phyloP scores from a whole-genome alignment of 2,797 vertebrate species.

The Pagetopsis macropterus region DNA sequence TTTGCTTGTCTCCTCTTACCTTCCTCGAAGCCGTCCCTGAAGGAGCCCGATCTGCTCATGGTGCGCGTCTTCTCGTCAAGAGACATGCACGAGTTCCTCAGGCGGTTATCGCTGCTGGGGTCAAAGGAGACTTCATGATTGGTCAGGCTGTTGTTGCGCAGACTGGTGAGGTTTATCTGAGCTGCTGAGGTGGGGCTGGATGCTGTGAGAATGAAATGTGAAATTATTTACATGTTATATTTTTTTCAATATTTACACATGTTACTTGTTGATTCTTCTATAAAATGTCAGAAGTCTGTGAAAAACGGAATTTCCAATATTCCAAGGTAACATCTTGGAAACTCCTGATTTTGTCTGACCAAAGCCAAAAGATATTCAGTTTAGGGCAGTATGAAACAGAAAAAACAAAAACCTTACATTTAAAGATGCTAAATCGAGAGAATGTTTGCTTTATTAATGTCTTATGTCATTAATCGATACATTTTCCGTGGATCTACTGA shows the following conservation, averaged over 20 bases:
- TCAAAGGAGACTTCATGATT: conserved; percentile 90
- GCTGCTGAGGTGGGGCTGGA: conserved; percentile 90
- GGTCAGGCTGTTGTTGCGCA: conserved; percentile 93
- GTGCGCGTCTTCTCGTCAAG: conserved; percentile 95
- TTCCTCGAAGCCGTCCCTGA: conserved; percentile 97
- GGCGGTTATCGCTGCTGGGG: conserved; percentile 87
- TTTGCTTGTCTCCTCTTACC: conserved; percentile 81
- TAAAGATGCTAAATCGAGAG: not conserved
- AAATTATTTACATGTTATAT: not conserved
- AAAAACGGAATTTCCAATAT: not conserved
- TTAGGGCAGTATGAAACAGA: not conserved
- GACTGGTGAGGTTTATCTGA: conserved; percentile 90
- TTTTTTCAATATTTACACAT: not conserved
- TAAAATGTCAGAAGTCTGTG: not conserved
- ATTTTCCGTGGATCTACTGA: conserved; percentile 6
- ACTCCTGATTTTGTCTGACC: not conserved
- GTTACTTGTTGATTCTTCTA: not conserved
- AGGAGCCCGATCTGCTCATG: conserved; percentile 97
- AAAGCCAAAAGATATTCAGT: not conserved
- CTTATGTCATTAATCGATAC: not conserved
- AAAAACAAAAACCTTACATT: not conserved
- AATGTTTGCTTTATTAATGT: not conserved
- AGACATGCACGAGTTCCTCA: conserved; percentile 97
- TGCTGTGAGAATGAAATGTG: conserved; percentile 71
- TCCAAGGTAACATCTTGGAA: too few relatives aligned